Base-by-base conservation (phyloP, 2,113 vertebrate genomes). In the Callorhinus ursinus region DNA sequence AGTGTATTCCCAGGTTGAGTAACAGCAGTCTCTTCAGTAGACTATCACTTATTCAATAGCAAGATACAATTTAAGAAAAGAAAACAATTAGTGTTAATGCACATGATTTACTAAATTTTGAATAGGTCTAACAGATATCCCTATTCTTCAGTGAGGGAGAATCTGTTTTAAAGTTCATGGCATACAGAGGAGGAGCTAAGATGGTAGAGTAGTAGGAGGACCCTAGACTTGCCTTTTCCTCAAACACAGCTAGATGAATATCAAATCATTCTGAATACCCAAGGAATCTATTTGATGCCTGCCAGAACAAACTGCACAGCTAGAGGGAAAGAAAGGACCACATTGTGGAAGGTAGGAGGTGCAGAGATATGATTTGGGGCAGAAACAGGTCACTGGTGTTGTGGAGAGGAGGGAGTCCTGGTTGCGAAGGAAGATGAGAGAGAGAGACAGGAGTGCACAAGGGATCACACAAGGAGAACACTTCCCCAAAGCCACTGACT, bases 1-100 rank as follows among this genome's bases (percentile, higher is more conserved):
- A 39, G 21, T 39, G 28, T 16, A 39, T 74, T 95, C 69, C 49
- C 80, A 93, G 33, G 36, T 2, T 86, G 26, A 71, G 33, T 89
- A 42, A 82, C 53, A 71, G 55, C 57, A 92, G 57, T 86, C 24
- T 24, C 14, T 93, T 10, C 10, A 84, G 59, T 61, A 79, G 7
- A 1, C 12, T 89, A 95, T 76, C 61, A 89, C 71, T 97, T 61
- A 97, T 88, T 93, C 57, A 93, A 26, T 59, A 87, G 13, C 14
- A 65, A 88, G 79, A 80, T 42, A 69, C 0, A 83, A 5, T 39
- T 88, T 83, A 42, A 92, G 59, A 55, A 69, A 51, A 82, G 46
- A 46, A 49, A 49, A 33, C 11, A 26, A 86, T 2, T 42, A 57
- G 9, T 51, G 8, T 86, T 95, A 63, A 77, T 81, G 55, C 15